Evolutionary conservation across 2,113 vertebrate species (phyloP), one percentile per base, ranked within the genome.

Genomic region (Trochalopteron elliotii): DNA sequence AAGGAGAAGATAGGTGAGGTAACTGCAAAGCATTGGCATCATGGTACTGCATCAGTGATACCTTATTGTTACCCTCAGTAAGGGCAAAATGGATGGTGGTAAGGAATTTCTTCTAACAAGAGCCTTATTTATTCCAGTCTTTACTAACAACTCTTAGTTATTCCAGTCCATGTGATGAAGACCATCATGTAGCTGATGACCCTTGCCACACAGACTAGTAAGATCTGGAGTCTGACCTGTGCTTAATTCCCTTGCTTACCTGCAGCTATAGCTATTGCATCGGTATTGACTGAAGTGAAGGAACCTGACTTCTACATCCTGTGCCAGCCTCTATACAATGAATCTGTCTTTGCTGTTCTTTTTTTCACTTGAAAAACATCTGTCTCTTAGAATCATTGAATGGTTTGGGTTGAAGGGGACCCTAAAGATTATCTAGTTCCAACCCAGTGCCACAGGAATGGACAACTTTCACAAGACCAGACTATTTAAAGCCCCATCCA

Each of bases 121-220:
- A n/a, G 39, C 14, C 3, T 3, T 2, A 24, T 56, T 70, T 88
- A 30, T 60, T 55, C 27, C 35, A 86, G 23, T 44, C 53, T 69
- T 85, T 56, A n/a, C 15, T 20, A 75, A 24, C 6, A 56, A 23
- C 12, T n/a, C 42, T 56, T 40, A 37, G 37, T 71, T 90, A 52
- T 65, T 37, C 14, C 39, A 71, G n/a, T 59, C 56, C 59, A 3
- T 19, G 11, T 31, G 35, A 61, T 49, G 70, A 64, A 77, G 28
- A 45, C 6, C 25, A 31, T 44, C 7, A 44, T 45, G n/a, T 23
- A 81, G 50, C 35, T 37, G 7, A 72, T 25, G 55, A 52, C 8
- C 12, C 33, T 71, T 2, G 2, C 16, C 30, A 76, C 15, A 40
- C 0, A 64, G 9, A 3, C 2, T 13, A 40, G 23, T 39, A 56